These are phyloP conservation scores for Sarcophaga variegata DNA, from an alignment of 2,888 invertebrate species.

Conservation along the genomic window DNA sequence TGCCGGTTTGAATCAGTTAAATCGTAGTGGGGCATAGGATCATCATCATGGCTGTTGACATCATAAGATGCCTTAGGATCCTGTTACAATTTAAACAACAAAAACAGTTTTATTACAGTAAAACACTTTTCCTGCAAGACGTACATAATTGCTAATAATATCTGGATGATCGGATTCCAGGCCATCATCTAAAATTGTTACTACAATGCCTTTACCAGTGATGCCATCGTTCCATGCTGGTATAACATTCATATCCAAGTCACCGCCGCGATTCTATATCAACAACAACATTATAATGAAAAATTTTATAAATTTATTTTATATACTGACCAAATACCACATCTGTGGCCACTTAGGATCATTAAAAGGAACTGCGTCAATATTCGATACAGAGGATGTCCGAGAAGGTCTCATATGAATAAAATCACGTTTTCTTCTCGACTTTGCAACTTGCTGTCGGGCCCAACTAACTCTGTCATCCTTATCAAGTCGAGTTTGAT, in stretches of 20 bases:
- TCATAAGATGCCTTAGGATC: constrained; percentile 98
- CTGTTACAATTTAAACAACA: constrained; percentile 82
- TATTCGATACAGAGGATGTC: constrained; percentile 77
- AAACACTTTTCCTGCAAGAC: constrained; percentile 79
- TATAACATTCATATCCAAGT: constrained; percentile 97
- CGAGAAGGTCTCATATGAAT: constrained; percentile 82
- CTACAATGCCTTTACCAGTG: constrained; percentile 96
- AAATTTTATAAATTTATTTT: not conserved
- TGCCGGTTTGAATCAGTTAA: constrained; percentile 97
- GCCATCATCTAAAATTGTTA: constrained; percentile 98
- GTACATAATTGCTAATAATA: constrained; percentile 94
- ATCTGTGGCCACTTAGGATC: constrained; percentile 97
- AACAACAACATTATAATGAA: not conserved
- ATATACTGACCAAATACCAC: constrained; percentile 96
- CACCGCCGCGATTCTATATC: constrained; percentile 92
- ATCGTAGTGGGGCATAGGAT: constrained; percentile 99
- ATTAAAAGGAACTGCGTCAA: constrained; percentile 84
- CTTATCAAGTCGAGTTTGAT: constrained; percentile 87
- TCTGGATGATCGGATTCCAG: constrained; percentile 98
- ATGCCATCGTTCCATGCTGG: constrained; percentile 97
- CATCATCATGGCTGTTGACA: constrained; percentile 97
- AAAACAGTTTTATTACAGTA: no score
- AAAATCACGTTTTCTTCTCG: constrained; percentile 91
- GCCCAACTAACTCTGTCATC: constrained; percentile 92
- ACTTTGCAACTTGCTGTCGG: constrained; percentile 90